Base-by-base conservation (phyloP, 2,888 invertebrate species). In the Melipona bicolor region DNA sequence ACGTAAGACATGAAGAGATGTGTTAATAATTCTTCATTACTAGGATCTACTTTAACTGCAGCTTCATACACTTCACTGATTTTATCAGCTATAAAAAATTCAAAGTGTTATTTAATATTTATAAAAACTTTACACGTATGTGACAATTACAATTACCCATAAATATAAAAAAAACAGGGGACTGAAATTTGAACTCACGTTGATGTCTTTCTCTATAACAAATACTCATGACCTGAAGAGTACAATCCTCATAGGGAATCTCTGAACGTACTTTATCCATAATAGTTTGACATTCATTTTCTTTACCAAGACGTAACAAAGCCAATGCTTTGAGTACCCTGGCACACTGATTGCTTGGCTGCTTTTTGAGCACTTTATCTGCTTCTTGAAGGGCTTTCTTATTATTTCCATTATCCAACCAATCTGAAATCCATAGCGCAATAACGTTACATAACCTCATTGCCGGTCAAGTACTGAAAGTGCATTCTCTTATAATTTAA, bases 331-430 rank as follows among this genome's bases (percentile, higher is more conserved):
- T 99, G 87, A 99, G 95, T 43, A 98, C 99, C 94, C 98, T 97
- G 27, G 98, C 99, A 95, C 99, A 98, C 89, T 97, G 97, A 87
- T 98, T 96, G 87, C 96, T 96, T 85, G 98, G 98, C 92, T 98
- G 98, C 95, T 99, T 99, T 94, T 98, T 98, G 78, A 99, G 95
- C 75, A 99, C 97, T 95, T 99, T 99, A 88, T 99, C 99, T 21
- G 98, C 98, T 95, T 99, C 99, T 95, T 99, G 98, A 67, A 99
- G 95, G 0, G 99, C 99, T 94, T 99, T 99, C 93, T 99, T 99
- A 95, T 99, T 98, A 95, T 99, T 99, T 21, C 98, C 98, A 95
- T 97, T 97, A 95, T 99, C 99, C 92, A 99, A 95, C 96, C 98
- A 98, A 95, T 99, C 99, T 99, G 61, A 77, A 89, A 87, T 74